Percentiles rank a stretch among this genome's conserved stretches.
phyloP scores from a whole-genome alignment of 2,888 invertebrate species.

The Xanthorhoe spadicearia region DNA sequence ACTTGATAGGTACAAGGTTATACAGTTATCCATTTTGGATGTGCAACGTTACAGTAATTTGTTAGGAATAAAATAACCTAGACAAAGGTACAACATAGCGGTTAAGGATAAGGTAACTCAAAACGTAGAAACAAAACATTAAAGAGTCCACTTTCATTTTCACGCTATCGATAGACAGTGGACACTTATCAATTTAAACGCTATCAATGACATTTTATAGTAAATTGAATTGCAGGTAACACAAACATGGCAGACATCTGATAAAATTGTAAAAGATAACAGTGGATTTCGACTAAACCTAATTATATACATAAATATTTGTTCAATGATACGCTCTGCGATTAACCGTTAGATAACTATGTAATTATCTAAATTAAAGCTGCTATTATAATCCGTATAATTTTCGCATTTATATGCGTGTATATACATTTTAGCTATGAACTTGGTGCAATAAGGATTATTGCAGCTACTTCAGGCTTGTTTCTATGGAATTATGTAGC shows the following conservation, averaged over 20 bases:
- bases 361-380: slow-evolving; percentile 15
- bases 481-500: not conserved
- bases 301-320: slow-evolving; percentile 14
- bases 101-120: too few relatives aligned
- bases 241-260: not conserved
- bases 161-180: too few relatives aligned
- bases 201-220: not conserved
- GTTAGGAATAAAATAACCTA: too few relatives aligned
- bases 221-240: not conserved
- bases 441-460: slow-evolving; percentile 11
- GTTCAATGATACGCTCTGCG: slow-evolving; percentile 12
- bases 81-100: too few relatives aligned
- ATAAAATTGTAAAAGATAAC: slow-evolving; percentile 4
- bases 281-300: slow-evolving; percentile 9
- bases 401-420: slow-evolving; percentile 14
- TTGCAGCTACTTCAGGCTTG: not conserved
- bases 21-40: too few relatives aligned
- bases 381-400: slow-evolving; percentile 17
- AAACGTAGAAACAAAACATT: too few relatives aligned
- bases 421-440: slow-evolving; percentile 12
- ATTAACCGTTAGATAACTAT: slow-evolving; percentile 10
- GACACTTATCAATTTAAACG: not conserved
- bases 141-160: not conserved
- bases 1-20: too few relatives aligned
- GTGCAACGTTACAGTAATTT: too few relatives aligned